phyloP scores from a whole-genome alignment of 1,140 invertebrate genomes.

The Drosophila grimshawi region DNA sequence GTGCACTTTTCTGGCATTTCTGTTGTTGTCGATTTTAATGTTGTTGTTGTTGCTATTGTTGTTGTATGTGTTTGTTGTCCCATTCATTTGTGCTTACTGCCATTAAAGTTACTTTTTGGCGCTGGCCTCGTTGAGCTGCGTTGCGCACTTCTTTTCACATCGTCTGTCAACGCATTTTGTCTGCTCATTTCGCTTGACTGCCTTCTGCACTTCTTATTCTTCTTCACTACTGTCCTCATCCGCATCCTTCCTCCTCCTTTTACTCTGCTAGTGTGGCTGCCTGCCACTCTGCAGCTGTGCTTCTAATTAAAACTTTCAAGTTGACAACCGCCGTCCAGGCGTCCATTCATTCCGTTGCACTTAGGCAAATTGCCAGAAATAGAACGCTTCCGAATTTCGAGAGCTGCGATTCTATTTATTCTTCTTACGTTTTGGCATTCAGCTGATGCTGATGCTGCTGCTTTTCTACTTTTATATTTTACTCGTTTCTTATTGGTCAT shows the following conservation, averaged over 20 bases:
- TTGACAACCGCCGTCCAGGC: constrained; percentile 31
- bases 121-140: constrained; percentile 61
- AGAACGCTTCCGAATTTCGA: constrained; percentile 22
- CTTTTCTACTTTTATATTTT: not conserved
- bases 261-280: too few relatives aligned
- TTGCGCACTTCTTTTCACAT: constrained; percentile 24
- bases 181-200: constrained; percentile 78
- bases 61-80: constrained; percentile 10
- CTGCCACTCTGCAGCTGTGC: constrained; percentile 67
- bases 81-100: constrained; percentile 51
- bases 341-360: constrained; percentile 63
- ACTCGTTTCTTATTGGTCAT: not conserved
- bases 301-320: constrained; percentile 79
- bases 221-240: constrained; percentile 23
- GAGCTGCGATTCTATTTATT: not conserved
- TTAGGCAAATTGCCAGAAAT: constrained; percentile 75
- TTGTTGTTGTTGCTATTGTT: constrained; percentile 34
- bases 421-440: not conserved
- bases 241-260: too few relatives aligned
- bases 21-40: constrained; percentile 20
- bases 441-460: not conserved
- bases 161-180: constrained; percentile 75
- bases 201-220: constrained; percentile 16
- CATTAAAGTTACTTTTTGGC: constrained; percentile 78
- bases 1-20: constrained; percentile 27